Evolutionary conservation across 2,888 invertebrate species (phyloP), one percentile per base, ranked within the genome.

Genomic region (Tenodera sinensis): DNA sequence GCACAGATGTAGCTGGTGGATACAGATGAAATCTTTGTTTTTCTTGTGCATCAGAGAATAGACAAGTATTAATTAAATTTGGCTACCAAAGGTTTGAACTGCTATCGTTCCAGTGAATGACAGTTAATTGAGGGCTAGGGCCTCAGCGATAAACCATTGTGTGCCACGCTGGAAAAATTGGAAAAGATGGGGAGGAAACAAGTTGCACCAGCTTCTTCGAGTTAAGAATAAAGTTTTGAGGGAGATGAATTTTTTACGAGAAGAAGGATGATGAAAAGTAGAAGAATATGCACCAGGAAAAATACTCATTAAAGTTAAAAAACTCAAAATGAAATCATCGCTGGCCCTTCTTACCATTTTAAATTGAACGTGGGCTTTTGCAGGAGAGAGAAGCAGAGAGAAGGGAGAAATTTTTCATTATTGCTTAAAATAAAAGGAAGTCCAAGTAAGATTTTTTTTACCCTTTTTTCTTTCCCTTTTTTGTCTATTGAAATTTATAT

Each of bases 271-370:
- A 27, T n/a, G 87, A 83, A 34, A 83, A 71, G 54, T 71, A 71
- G 54, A 71, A 71, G 54, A 87, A 87, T 86, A 87, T 87, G 82
- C 87, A 87, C 87, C 34, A 42, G 42, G 83, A 71, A 87, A 87
- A 87, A 87, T 87, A 87, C 83, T 87, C 87, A 87, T 87, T 87
- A 87, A 87, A 87, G 87, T 87, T 87, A 87, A 87, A 87, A 87
- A 87, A 87, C 87, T 87, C 87, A 83, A 87, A 87, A 87, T 87
- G 87, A 87, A 87, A 87, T 87, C 87, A 87, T 87, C 83, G 34
- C 83, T 87, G 87, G 34, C 87, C 87, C 83, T 87, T 25, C 83
- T 87, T 87, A 87, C 87, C 87, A 87, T 87, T 87, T 87, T 87
- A 87, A 87, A 87, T 87, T 87, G 87, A 71, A 71, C 20, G 54